Conservation (phyloP, 2,888 invertebrate species). For the Apotomis capreana region DNA sequence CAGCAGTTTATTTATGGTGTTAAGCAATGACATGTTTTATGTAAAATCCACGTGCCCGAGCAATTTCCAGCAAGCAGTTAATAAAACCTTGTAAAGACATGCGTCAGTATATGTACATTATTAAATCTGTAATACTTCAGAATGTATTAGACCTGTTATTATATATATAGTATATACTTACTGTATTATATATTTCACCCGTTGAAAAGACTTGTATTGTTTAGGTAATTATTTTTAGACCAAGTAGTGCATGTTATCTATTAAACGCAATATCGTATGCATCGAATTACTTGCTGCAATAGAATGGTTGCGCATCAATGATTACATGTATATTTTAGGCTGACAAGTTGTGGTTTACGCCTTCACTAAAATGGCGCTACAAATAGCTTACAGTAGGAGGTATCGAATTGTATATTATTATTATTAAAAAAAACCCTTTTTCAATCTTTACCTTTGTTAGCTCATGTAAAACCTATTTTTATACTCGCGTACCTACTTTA, state of each 20-base stretch:
- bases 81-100: slow-evolving; percentile 20
- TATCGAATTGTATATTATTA: too few species aligned
- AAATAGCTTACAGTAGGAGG: too few species aligned
- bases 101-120: slow-evolving; percentile 19
- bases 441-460: too few species aligned
- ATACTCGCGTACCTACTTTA: too few species aligned
- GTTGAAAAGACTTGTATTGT: background rate
- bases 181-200: background rate
- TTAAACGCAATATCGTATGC: background rate
- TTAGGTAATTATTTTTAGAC: background rate
- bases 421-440: too few species aligned
- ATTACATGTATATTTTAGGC: too few species aligned
- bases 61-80: slow-evolving; percentile 9
- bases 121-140: slow-evolving; percentile 3
- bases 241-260: background rate
- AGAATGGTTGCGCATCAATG: background rate
- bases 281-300: slow-evolving; percentile 14
- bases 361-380: too few species aligned
- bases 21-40: slow-evolving; percentile 20
- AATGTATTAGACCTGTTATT: slow-evolving; percentile 1
- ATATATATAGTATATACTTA: too few species aligned
- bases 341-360: too few species aligned
- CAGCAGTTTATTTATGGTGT: slow-evolving; percentile 15
- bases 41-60: slow-evolving; percentile 11
- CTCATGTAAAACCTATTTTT: too few species aligned